A percentile compares a stretch with the other conserved stretches of the same genome.
Conservation (phyloP, 2,113 vertebrate species). For the Hoplias malabaricus region DNA sequence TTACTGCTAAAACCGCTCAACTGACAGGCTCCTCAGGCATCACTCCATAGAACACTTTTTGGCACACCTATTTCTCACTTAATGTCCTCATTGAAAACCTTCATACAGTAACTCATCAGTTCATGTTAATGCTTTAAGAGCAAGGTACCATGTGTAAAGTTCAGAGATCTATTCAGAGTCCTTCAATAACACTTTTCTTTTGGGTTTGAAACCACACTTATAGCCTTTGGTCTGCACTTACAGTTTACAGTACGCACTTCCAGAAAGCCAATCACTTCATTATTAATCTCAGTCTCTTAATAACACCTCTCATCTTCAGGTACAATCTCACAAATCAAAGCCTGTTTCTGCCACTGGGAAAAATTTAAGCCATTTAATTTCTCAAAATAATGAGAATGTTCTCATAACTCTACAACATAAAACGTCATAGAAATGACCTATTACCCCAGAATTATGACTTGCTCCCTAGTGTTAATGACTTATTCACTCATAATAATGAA, state of each 20-base stretch:
- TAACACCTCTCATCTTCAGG: neutral
- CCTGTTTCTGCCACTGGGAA: neutral
- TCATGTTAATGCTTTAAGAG: neutral
- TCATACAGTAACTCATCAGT: neutral
- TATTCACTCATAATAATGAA: too few species aligned
- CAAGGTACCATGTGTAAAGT: conserved; percentile 1
- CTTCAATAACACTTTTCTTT: conserved; percentile 10
- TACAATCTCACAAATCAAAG: conserved; percentile 16
- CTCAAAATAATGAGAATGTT: too few species aligned
- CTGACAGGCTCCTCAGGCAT: neutral
- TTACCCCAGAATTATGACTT: too few species aligned
- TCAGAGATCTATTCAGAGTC: neutral
- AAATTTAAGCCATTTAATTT: too few species aligned
- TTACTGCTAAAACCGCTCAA: neutral
- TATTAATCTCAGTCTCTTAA: neutral
- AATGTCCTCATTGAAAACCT: neutral
- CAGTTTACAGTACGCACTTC: conserved; percentile 39
- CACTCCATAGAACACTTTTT: neutral
- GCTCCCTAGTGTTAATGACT: too few species aligned
- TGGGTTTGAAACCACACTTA: neutral
- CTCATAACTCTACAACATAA: too few species aligned
- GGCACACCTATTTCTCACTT: neutral
- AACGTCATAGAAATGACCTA: too few species aligned
- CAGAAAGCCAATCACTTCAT: conserved; percentile 22
- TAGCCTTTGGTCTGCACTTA: conserved; percentile 29